phyloP scores from a whole-genome alignment of 2,888 invertebrate species.

The Conus canariensis region DNA sequence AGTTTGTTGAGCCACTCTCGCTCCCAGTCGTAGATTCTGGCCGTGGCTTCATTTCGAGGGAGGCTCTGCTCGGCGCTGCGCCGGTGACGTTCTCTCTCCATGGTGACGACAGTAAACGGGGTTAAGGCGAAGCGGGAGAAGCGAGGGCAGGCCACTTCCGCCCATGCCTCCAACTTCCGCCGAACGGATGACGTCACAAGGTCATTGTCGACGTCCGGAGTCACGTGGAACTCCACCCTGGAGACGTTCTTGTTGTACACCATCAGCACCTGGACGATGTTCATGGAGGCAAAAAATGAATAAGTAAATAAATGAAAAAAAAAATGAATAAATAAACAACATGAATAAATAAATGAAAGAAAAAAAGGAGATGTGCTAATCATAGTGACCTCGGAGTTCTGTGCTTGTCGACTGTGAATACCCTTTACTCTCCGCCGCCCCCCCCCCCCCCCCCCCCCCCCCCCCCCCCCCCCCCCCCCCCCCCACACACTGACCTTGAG shows the following conservation, averaged over 20 bases:
- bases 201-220: constrained; percentile 37
- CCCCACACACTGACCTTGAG: constrained; percentile 47
- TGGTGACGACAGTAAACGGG: constrained; percentile 42
- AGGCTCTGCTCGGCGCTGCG: constrained; percentile 46
- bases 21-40: constrained; percentile 48
- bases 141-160: constrained; percentile 44
- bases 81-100: constrained; percentile 38
- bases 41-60: constrained; percentile 43
- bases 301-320: background rate
- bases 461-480: too few relatives aligned
- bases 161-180: constrained; percentile 52
- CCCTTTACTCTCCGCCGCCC: too few relatives aligned
- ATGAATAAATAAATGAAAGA: background rate
- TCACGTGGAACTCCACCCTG: constrained; percentile 47
- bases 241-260: constrained; percentile 48
- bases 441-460: too few relatives aligned
- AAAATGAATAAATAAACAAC: background rate
- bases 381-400: too few relatives aligned
- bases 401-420: too few relatives aligned
- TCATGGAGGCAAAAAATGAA: background rate
- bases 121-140: constrained; percentile 46
- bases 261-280: constrained; percentile 46
- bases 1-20: constrained; percentile 51
- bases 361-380: background rate
- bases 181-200: constrained; percentile 43